Conservation (phyloP, 2,113 vertebrate genomes). For the Microcebus jonahi region DNA sequence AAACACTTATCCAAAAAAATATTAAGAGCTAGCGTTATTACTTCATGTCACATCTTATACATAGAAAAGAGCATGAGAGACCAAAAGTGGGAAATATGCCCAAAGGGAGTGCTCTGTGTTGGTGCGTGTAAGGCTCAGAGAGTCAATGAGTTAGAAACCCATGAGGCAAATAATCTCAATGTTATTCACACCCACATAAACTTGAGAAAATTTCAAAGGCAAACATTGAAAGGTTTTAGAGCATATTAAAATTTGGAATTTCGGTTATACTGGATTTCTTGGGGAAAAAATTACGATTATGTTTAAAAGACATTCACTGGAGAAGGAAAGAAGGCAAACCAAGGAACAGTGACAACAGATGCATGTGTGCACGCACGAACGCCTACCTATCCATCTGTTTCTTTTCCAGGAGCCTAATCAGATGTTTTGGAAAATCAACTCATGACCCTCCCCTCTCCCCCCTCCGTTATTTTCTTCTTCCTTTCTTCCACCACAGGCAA, state of each 20-base stretch:
- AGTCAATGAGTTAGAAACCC: conserved; percentile 31
- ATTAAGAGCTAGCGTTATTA: neutral
- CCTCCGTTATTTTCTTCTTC: neutral
- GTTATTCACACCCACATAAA: neutral
- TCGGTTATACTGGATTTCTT: conserved; percentile 16
- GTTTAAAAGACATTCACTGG: conserved; percentile 25
- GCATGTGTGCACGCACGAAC: no score
- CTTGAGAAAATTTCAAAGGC: neutral
- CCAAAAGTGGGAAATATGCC: neutral
- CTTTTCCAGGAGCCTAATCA: neutral
- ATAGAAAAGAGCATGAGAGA: neutral
- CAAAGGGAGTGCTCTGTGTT: neutral
- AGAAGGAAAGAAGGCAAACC: neutral
- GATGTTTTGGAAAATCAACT: neutral
- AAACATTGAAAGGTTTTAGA: neutral
- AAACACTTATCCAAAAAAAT: neutral
- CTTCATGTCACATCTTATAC: neutral
- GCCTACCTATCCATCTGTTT: neutral
- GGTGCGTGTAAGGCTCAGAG: neutral
- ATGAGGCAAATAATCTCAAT: neutral
- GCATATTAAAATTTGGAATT: conserved; percentile 38
- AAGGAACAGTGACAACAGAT: neutral
- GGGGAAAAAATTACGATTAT: neutral
- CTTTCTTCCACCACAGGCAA: neutral
- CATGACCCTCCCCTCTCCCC: neutral